A percentile compares a stretch with the other conserved stretches of the same genome.
These are phyloP conservation scores for Nephrotoma guestfalica DNA, from an alignment of 2,888 invertebrate species.

Conservation along the genomic window DNA sequence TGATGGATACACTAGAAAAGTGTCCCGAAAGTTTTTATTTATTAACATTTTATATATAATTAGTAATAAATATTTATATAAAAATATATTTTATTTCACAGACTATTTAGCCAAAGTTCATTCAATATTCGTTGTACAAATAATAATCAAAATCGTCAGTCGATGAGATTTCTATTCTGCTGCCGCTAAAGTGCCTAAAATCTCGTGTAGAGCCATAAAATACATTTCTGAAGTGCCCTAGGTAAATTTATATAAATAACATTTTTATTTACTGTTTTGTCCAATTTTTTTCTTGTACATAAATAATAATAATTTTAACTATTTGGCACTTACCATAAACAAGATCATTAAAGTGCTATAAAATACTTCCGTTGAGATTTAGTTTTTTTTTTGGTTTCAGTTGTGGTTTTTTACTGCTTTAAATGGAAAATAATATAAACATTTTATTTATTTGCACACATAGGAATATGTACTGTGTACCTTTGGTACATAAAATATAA, in stretches of 20 bases:
- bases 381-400: background rate
- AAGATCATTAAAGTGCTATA: background rate
- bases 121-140: background rate
- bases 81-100: background rate
- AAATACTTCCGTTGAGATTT: background rate
- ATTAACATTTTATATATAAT: background rate
- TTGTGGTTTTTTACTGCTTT: background rate
- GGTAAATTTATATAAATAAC: background rate
- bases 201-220: background rate
- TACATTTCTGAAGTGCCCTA: background rate
- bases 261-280: background rate
- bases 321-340: background rate
- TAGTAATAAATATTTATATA: background rate
- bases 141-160: background rate
- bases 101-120: background rate
- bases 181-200: background rate
- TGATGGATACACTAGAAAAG: background rate
- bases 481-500: background rate
- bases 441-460: background rate
- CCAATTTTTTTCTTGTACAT: background rate
- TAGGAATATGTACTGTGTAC: too few relatives aligned
- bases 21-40: background rate
- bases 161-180: background rate
- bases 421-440: background rate
- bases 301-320: background rate